Conservation (phyloP, 2,888 invertebrate species). For the Cosmia pyralina region DNA sequence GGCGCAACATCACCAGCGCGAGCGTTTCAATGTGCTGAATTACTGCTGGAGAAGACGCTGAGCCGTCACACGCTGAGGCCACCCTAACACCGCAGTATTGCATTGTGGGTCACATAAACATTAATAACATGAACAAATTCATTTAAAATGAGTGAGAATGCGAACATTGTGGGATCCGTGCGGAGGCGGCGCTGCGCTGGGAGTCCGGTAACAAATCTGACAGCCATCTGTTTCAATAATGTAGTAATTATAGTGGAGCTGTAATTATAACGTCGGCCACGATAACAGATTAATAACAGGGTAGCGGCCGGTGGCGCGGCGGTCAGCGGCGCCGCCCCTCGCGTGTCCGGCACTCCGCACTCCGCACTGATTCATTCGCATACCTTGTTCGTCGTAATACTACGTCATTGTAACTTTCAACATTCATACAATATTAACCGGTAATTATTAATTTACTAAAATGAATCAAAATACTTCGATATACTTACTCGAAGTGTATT, state of each 20-base stretch:
- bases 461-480: background rate
- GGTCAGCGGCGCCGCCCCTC: conserved; percentile 34
- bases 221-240: conserved; percentile 50
- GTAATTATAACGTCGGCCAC: conserved; percentile 58
- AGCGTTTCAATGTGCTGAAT: too few species aligned
- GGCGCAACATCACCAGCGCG: background rate
- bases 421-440: background rate
- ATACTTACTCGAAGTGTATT: background rate
- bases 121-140: background rate
- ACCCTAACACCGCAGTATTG: too few species aligned
- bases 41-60: background rate
- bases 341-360: conserved; percentile 43
- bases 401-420: background rate
- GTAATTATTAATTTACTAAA: background rate
- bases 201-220: conserved; percentile 26
- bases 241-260: conserved; percentile 58
- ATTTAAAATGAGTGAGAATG: conserved; percentile 1
- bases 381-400: conserved; percentile 2
- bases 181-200: conserved; percentile 4
- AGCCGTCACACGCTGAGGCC: too few species aligned
- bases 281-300: conserved; percentile 63
- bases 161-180: conserved; percentile 32
- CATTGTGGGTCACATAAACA: background rate
- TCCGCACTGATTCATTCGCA: conserved; percentile 50
- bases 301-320: background rate